phyloP scores from a whole-genome alignment of 64 coral and sea anemone genomes.

The Stichodactyla mertensii region DNA sequence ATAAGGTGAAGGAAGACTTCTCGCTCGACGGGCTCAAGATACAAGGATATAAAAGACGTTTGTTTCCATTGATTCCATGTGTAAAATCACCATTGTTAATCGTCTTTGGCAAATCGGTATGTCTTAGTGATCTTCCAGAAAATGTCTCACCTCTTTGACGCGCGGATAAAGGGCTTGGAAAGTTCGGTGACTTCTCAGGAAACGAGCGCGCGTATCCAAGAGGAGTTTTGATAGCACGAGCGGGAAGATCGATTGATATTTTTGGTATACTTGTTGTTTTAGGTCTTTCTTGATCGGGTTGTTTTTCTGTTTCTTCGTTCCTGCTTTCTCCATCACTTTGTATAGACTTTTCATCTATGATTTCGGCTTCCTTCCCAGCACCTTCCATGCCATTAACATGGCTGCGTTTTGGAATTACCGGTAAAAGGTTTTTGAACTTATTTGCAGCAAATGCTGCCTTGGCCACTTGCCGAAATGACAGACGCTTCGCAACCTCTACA shows the following conservation, averaged over 20 bases:
- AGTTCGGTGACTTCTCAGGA: not conserved
- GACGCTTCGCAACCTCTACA: not conserved
- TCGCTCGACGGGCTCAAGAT: not conserved
- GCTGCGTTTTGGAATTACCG: not conserved
- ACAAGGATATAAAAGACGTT: not conserved
- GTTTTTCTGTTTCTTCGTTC: not conserved
- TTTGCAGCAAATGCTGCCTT: not conserved
- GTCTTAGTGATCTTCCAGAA: not conserved
- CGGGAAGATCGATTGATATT: not conserved
- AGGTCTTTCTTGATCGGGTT: not conserved
- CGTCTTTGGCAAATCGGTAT: not conserved
- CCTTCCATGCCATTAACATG: not conserved
- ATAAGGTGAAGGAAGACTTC: not conserved
- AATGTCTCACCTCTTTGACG: not conserved
- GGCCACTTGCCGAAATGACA: constrained; percentile 12
- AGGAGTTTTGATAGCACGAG: not conserved
- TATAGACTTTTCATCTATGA: not conserved
- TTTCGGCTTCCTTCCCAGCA: not conserved
- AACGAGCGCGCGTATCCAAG: not conserved
- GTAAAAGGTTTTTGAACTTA: not conserved
- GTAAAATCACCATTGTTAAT: not conserved
- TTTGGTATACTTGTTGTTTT: not conserved
- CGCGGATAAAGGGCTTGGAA: not conserved
- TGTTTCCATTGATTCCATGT: not conserved
- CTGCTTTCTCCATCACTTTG: not conserved